phyloP scores from a whole-genome alignment of 2,113 vertebrate genomes.

The Ceyx melanurus region DNA sequence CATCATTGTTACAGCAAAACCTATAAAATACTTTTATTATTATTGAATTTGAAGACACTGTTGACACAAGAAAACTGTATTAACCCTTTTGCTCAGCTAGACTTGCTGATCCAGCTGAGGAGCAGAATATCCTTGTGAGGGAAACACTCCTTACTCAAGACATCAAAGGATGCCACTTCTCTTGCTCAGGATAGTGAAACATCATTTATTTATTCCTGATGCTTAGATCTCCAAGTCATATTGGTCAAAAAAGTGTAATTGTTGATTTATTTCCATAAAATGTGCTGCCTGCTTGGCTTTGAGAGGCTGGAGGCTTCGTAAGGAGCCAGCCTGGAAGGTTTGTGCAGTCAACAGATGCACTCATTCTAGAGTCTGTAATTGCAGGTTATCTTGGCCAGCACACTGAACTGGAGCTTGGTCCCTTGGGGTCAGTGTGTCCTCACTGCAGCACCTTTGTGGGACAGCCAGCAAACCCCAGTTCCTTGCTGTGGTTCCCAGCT shows the following conservation, averaged over 20 bases:
- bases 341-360: background rate
- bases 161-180: background rate
- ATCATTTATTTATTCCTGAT: background rate
- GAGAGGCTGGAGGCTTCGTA: background rate
- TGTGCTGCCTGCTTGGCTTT: background rate
- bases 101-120: background rate
- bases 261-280: background rate
- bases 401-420: background rate
- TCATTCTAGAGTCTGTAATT: conserved; percentile 21
- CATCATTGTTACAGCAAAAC: background rate
- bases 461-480: background rate
- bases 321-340: background rate
- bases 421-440: background rate
- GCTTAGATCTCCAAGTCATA: background rate
- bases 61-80: background rate
- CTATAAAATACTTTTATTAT: background rate
- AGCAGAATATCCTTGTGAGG: background rate
- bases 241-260: background rate
- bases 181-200: background rate
- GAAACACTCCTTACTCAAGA: background rate
- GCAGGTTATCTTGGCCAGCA: background rate
- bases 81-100: background rate
- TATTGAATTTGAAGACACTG: background rate
- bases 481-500: background rate
- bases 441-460: background rate